A percentile compares a stretch with the other conserved stretches of the same genome.
Evolutionary conservation across 2,797 vertebrate species (phyloP).

Genomic region (Acipenser ruthenus): DNA sequence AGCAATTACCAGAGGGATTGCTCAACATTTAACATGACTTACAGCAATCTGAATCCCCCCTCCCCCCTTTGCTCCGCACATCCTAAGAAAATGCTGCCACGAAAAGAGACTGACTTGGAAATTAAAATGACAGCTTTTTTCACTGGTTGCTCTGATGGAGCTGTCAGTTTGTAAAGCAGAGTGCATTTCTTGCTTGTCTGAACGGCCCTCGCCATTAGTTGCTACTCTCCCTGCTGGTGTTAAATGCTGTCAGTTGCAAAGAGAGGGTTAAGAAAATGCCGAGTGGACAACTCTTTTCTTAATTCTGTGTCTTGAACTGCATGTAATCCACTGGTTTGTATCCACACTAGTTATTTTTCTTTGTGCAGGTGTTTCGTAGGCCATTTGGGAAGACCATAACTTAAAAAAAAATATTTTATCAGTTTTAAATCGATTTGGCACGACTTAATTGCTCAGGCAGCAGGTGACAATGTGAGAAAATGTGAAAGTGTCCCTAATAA

Average conservation of each 20-base stretch:
- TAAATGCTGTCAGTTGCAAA: neutral
- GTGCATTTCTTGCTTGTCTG: neutral
- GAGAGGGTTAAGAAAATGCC: neutral
- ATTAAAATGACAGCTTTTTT: constrained; percentile 5
- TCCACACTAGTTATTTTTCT: too few species aligned
- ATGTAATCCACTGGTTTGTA: too few species aligned
- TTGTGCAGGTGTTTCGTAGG: too few species aligned
- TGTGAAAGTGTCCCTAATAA: too few species aligned
- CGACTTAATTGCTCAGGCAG: too few species aligned
- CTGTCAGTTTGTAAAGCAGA: neutral
- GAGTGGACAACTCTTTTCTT: neutral
- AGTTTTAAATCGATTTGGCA: too few species aligned
- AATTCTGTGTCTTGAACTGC: too few species aligned
- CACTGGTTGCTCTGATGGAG: neutral
- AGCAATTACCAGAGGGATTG: constrained; percentile 3
- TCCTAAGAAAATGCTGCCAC: neutral
- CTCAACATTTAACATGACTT: constrained; percentile 1
- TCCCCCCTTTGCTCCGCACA: neutral
- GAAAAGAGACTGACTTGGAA: neutral
- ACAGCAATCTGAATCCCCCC: neutral
- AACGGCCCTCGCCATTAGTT: neutral
- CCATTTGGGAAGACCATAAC: too few species aligned
- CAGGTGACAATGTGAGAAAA: too few species aligned
- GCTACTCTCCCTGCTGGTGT: neutral
- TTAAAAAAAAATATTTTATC: too few species aligned